These are phyloP conservation scores for Haliclystus octoradiatus DNA, from an alignment of 30 jellyfish, hydroid and myxozoan genomes.

Conservation along the genomic window DNA sequence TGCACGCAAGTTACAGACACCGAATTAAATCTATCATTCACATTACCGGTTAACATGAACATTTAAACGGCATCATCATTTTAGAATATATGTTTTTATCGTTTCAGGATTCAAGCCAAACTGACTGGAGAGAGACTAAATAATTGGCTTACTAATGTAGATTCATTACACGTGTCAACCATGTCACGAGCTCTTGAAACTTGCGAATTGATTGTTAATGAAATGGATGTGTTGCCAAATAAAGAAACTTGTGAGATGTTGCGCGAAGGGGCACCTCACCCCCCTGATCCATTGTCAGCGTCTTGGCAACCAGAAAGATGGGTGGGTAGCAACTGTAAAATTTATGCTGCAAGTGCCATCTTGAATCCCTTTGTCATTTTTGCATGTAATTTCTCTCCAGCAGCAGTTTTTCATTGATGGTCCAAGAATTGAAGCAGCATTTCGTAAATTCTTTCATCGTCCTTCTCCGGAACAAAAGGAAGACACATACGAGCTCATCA, in stretches of 20 bases:
- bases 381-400: neutral
- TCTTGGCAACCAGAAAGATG: slow-evolving; percentile 67
- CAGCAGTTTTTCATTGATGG: slow-evolving; percentile 76
- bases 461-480: slow-evolving; percentile 59
- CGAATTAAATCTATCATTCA: neutral
- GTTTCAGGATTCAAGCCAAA: slow-evolving; percentile 68
- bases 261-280: slow-evolving; percentile 98
- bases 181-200: slow-evolving; percentile 96
- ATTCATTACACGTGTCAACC: slow-evolving; percentile 57
- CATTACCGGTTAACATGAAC: neutral
- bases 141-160: slow-evolving; percentile 45
- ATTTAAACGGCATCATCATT: neutral
- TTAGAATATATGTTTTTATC: neutral
- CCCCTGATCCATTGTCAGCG: slow-evolving; percentile 77
- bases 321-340: slow-evolving; percentile 27
- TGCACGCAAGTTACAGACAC: neutral
- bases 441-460: slow-evolving; percentile 91
- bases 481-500: slow-evolving; percentile 78
- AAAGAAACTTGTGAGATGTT: slow-evolving; percentile 54
- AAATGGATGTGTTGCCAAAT: slow-evolving; percentile 49
- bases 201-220: slow-evolving; percentile 48
- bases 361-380: neutral
- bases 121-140: slow-evolving; percentile 75
- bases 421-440: slow-evolving; percentile 95
- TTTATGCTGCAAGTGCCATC: neutral